Percentiles rank a stretch among this genome's conserved stretches.
Conservation (phyloP, 2,797 vertebrate genomes). For the Enteromius unitaeniatus region DNA sequence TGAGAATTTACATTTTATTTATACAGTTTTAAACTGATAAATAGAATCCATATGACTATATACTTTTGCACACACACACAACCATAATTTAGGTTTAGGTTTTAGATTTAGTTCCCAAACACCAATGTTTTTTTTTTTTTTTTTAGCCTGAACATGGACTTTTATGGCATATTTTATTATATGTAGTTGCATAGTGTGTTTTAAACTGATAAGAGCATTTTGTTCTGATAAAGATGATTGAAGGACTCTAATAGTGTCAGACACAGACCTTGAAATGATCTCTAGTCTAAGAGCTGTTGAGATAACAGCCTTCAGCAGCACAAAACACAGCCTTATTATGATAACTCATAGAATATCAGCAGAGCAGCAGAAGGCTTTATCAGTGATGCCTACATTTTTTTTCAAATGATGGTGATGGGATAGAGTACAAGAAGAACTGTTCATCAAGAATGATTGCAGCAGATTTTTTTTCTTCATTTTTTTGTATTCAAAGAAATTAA, state of each 20-base stretch:
- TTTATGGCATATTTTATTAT: background rate
- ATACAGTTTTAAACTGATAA: too few species aligned
- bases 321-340: background rate
- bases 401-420: background rate
- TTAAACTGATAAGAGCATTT: background rate
- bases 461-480: background rate
- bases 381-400: background rate
- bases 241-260: constrained; percentile 13
- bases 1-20: too few species aligned
- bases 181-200: constrained; percentile 3
- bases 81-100: too few species aligned
- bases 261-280: constrained; percentile 17
- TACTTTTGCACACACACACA: too few species aligned
- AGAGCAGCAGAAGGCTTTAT: constrained; percentile 9
- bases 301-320: background rate
- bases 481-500: background rate
- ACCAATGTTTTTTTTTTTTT: too few species aligned
- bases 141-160: background rate
- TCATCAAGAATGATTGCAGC: background rate
- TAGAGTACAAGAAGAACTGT: background rate
- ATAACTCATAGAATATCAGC: background rate
- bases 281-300: background rate
- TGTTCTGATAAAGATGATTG: constrained; percentile 13
- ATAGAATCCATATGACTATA: too few species aligned
- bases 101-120: too few species aligned